phyloP scores from a whole-genome alignment of 1,140 invertebrate genomes.

The Pseudomyrmex pallidus region DNA sequence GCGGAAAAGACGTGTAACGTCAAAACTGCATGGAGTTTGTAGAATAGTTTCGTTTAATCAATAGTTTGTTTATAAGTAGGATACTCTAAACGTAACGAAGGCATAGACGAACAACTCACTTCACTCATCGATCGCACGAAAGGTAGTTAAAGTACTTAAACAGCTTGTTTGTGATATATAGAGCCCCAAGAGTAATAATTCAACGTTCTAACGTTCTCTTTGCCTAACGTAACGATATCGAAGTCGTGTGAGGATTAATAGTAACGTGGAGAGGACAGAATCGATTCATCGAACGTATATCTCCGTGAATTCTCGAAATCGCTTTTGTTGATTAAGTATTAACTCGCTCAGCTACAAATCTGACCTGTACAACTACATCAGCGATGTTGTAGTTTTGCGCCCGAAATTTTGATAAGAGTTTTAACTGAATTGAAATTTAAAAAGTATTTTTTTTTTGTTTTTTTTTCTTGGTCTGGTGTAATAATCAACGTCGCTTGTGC shows the following conservation, averaged over 20 bases:
- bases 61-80: conserved; percentile 15
- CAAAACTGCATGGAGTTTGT: background rate
- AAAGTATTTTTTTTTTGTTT: too few species aligned
- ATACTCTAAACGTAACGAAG: conserved; percentile 16
- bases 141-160: conserved; percentile 36
- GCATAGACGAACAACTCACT: conserved; percentile 34
- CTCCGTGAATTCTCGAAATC: too few species aligned
- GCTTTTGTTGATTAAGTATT: too few species aligned
- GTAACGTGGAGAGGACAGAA: background rate
- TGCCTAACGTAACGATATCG: conserved; percentile 29
- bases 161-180: conserved; percentile 33
- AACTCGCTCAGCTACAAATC: too few species aligned
- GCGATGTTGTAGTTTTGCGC: too few species aligned
- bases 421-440: too few species aligned
- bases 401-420: too few species aligned
- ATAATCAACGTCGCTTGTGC: too few species aligned
- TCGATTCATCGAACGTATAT: conserved; percentile 1
- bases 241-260: conserved; percentile 4
- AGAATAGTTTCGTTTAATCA: conserved; percentile 15
- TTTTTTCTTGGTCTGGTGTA: too few species aligned
- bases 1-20: too few species aligned
- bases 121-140: conserved; percentile 40
- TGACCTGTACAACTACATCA: too few species aligned
- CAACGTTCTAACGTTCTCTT: conserved; percentile 14
- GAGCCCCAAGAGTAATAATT: conserved; percentile 43